Conservation (phyloP, 2,113 vertebrate species). For the Leptosomus discolor region DNA sequence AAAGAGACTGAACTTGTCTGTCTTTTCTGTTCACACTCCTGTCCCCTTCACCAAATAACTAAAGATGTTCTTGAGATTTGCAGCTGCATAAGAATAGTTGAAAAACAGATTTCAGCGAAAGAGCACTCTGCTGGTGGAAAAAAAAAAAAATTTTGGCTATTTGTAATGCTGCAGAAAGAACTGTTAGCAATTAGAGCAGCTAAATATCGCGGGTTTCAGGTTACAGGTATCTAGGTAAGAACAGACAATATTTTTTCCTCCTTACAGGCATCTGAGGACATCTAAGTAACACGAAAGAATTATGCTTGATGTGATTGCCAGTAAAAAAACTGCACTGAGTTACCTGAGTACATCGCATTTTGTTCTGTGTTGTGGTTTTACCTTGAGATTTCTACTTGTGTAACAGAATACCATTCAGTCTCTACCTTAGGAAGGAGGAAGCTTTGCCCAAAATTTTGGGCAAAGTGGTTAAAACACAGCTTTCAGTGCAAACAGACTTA, state of each 20-base stretch:
- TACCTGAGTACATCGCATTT: neutral
- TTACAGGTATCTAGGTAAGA: neutral
- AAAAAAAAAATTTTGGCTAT: neutral
- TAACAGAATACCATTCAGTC: neutral
- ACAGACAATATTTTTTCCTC: neutral
- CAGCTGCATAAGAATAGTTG: neutral
- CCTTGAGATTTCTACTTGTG: neutral
- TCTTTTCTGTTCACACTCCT: neutral
- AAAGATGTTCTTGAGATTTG: neutral
- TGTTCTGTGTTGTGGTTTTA: neutral
- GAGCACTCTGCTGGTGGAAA: neutral
- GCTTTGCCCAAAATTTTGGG: neutral
- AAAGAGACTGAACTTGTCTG: neutral
- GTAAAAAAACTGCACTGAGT: neutral
- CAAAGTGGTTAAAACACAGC: neutral
- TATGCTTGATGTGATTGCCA: neutral
- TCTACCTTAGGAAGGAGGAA: neutral
- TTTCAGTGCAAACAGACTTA: neutral
- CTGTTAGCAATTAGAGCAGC: neutral
- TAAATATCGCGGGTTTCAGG: neutral
- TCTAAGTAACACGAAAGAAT: neutral
- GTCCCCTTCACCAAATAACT: neutral
- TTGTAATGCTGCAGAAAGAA: neutral
- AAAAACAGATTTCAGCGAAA: neutral
- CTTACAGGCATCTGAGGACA: neutral